Evolutionary conservation across 2,797 vertebrate genomes (phyloP).

Genomic region (Coregonus ussuriensis): DNA sequence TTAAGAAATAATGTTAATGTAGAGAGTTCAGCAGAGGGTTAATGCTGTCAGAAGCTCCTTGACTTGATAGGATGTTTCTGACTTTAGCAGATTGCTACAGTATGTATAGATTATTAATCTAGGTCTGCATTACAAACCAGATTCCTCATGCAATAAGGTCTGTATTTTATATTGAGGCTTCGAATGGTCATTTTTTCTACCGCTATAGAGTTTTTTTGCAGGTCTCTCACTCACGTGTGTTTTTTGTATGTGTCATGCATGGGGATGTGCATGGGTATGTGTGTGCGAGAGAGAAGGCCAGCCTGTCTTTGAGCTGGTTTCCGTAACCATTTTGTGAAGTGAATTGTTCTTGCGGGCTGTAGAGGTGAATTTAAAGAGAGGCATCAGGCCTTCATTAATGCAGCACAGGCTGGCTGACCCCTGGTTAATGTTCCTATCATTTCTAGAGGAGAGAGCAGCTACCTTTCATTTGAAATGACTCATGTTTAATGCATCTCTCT

Average conservation of each 20-base stretch:
- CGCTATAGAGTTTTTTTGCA: background rate
- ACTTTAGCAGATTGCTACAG: background rate
- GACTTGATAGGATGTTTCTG: background rate
- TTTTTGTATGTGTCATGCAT: conserved; percentile 13
- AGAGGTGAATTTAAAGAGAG: conserved; percentile 57
- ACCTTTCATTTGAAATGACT: conserved; percentile 67
- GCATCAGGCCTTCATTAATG: conserved; percentile 72
- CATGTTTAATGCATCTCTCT: conserved; percentile 78
- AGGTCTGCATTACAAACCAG: background rate
- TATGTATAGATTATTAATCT: background rate
- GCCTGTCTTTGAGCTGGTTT: conserved; percentile 3
- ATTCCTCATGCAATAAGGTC: background rate
- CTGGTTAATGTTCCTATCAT: conserved; percentile 76
- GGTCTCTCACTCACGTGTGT: background rate
- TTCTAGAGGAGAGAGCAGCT: conserved; percentile 66
- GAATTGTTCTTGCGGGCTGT: conserved; percentile 55
- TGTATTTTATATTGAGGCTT: background rate
- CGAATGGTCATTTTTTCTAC: background rate
- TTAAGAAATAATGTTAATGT: background rate
- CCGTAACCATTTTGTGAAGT: conserved; percentile 35
- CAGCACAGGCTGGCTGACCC: conserved; percentile 71
- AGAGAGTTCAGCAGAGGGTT: background rate
- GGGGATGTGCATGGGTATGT: background rate
- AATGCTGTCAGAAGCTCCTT: conserved; percentile 12
- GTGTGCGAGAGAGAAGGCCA: conserved; percentile 10